Evolutionary conservation across 2,888 invertebrate genomes (phyloP), one percentile per base, ranked within the genome.

Genomic region (Cynaeus angustus): DNA sequence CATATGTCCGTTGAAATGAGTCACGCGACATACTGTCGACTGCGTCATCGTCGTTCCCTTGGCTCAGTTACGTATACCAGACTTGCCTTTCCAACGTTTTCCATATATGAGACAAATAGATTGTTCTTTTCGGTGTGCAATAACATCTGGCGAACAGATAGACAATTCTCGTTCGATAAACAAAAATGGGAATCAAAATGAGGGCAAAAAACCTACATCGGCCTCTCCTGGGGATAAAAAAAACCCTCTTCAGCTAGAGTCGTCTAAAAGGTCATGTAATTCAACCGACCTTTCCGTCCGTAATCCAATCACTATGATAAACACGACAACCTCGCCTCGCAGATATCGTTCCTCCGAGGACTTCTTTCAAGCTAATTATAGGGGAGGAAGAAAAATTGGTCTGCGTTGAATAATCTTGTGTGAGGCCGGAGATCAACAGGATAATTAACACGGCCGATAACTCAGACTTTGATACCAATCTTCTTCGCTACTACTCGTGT

Each of bases 221-320:
- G 13, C 6, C 58, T 30, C 45, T 21, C 13, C 13, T 10, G 58
- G 33, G 45, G 21, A 28, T 26, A 37, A 48, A 58, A 56, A 55
- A 65, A 12, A 33, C 12, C n/a, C 21, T 21, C 21, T 33, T 21
- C 5, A 0, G 59, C 8, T 13, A 53, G 52, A 64, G 8, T 38
- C 50, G 48, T 9, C 48, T 38, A 26, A 58, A 66, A 67, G 72
- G 72, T 70, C 72, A 61, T 56, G 56, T 43, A 52, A 66, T 72
- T 69, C 45, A 58, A 43, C 26, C 56, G 66, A 70, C 72, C 72
- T 72, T 72, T 72, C 61, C 53, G 37, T 12, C 37, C 46, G 59
- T 67, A 71, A 62, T 66, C 48, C 58, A 66, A 59, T 71, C 65
- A 61, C 41, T 50, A 66, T 43, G 52, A 56, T 56, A 48, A 52